Base-by-base conservation (phyloP, 1,140 invertebrate species). In the Carposina sasakii region DNA sequence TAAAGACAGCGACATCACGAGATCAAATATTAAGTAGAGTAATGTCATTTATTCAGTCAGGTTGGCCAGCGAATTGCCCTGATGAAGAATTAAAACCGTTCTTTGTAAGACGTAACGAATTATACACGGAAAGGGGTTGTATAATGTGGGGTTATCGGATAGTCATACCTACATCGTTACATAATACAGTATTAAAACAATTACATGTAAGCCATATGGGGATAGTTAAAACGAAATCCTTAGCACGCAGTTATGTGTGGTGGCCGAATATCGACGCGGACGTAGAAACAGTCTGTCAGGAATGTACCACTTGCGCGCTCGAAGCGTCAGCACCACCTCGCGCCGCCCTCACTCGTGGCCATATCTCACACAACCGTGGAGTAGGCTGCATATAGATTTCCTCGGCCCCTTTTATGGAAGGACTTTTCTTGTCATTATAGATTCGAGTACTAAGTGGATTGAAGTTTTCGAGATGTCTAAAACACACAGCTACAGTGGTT, bases 221-320 rank as follows among this genome's bases (percentile, higher is more conserved):
- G 9, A 37, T 37, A 6, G 34, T 37, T 3, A 37, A 37, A 13
- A 37, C 20, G 34, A 37, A 37, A 19, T 19, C 16, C 16, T 19
- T 37, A 5, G 34, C 34, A 3, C 15, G 34, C 5, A 37, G 34
- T n/a, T 6, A 19, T 8, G 20, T 37, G 15, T 37, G 34, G 34
- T 37, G 34, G 34, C 73, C 73, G 17, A 56, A 65, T 4, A 74
- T 88, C 1, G 75, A 88, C 49, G 17, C 49, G 13, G 71, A 86
- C 4, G 85, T 88, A 19, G 63, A 66, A 33, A 21, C 58, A 5
- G 22, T 58, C 6, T 33, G 17, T 23, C 5, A 24, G 4, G 28
- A 12, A 17, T 46, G 44, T 24, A 21, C 8, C 10, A 26, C 44
- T 15, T 46, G 44, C 20, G 15, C 12, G 1, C 13, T 9, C 20